Conservation (phyloP, 2,797 vertebrate species). For the Spondyliosoma cantharus region DNA sequence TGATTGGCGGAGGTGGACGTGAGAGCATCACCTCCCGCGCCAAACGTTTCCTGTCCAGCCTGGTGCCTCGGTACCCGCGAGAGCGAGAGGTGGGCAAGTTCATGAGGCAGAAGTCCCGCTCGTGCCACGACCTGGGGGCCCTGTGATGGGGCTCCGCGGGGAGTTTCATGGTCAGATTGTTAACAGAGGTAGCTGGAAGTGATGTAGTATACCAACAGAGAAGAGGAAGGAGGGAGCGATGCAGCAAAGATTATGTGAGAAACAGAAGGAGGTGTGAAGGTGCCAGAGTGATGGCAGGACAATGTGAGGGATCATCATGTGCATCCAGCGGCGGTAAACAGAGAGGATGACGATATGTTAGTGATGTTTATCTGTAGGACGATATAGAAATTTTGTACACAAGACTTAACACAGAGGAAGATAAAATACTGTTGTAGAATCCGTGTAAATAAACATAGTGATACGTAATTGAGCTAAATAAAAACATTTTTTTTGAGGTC, state of each 20-base stretch:
- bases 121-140: conserved; percentile 91
- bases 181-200: conserved; percentile 22
- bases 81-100: conserved; percentile 84
- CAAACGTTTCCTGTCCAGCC: conserved; percentile 89
- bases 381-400: conserved; percentile 63
- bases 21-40: conserved; percentile 90
- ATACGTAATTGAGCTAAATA: conserved; percentile 60
- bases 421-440: conserved; percentile 52
- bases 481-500: conserved; percentile 76
- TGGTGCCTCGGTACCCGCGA: conserved; percentile 85
- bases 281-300: conserved; percentile 47
- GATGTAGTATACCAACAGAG: conserved; percentile 35
- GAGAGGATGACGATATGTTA: conserved; percentile 24
- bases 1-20: conserved; percentile 78
- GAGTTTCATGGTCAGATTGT: conserved; percentile 4
- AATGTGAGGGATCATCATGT: conserved; percentile 37
- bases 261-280: conserved; percentile 38
- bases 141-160: conserved; percentile 63
- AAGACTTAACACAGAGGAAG: conserved; percentile 26
- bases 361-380: conserved; percentile 47
- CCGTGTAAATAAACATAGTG: conserved; percentile 78
- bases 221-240: conserved; percentile 8
- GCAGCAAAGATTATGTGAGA: conserved; percentile 3
- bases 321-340: conserved; percentile 28
- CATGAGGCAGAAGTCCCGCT: conserved; percentile 91